Percentiles rank a stretch among this genome's conserved stretches.
These are phyloP conservation scores for Enteromius treurensis DNA, from an alignment of 2,797 vertebrate species.

Conservation along the genomic window DNA sequence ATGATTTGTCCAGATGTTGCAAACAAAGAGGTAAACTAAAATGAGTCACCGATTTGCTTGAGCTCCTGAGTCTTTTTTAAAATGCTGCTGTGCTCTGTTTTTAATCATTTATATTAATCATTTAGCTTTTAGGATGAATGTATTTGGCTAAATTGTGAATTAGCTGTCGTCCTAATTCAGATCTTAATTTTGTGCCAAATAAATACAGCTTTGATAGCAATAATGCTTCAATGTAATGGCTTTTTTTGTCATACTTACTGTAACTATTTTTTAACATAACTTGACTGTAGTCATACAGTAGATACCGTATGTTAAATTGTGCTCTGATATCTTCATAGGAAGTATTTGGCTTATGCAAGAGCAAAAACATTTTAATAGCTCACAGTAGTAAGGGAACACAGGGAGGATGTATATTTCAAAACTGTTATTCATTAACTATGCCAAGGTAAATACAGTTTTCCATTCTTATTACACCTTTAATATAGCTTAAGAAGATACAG, in stretches of 20 bases:
- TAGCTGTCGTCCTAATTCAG: not conserved
- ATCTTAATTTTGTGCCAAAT: not conserved
- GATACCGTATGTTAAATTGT: too few relatives aligned
- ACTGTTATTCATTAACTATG: too few relatives aligned
- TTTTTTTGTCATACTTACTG: not conserved
- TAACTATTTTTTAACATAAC: not conserved
- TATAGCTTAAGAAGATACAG: not conserved
- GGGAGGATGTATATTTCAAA: too few relatives aligned
- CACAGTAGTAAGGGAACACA: too few relatives aligned
- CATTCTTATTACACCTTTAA: too few relatives aligned
- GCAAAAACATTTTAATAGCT: too few relatives aligned
- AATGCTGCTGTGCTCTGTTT: not conserved
- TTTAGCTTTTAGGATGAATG: not conserved
- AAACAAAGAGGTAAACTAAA: not conserved
- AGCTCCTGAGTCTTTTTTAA: not conserved
- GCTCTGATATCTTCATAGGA: too few relatives aligned
- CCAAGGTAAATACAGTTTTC: too few relatives aligned
- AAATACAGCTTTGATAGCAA: constrained; percentile 1
- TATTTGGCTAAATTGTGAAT: not conserved
- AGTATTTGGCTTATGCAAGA: too few relatives aligned
- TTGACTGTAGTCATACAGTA: not conserved
- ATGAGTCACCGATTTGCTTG: not conserved
- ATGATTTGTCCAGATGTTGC: not conserved
- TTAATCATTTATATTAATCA: not conserved
- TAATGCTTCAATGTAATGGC: not conserved